Percentiles rank a stretch among this genome's conserved stretches.
These are phyloP conservation scores for Clarias platycephalus DNA, from an alignment of 2,797 vertebrate species.

Conservation along the genomic window DNA sequence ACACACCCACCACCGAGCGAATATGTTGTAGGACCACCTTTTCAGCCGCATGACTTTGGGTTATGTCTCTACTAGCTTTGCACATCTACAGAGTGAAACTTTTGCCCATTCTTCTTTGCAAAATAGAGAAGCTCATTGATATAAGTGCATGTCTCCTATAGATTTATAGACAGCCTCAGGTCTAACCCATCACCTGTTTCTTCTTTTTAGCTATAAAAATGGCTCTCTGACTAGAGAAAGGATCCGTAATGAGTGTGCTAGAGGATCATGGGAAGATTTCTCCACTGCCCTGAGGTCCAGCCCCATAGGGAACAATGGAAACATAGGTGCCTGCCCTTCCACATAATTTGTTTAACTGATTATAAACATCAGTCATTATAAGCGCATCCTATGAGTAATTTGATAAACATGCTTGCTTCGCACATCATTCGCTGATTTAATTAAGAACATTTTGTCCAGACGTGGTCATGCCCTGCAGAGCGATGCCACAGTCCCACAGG, in stretches of 20 bases:
- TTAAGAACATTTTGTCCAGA: slow-evolving; percentile 11
- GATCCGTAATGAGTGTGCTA: slow-evolving; percentile 79
- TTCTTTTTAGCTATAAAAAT: slow-evolving; percentile 87
- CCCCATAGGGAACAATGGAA: slow-evolving; percentile 82
- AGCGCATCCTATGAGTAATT: slow-evolving; percentile 11
- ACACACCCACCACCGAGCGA: too few relatives aligned
- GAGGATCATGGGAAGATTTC: slow-evolving; percentile 87
- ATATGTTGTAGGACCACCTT: too few relatives aligned
- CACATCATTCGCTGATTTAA: slow-evolving; percentile 26
- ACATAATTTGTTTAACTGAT: not conserved
- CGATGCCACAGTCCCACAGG: slow-evolving; percentile 21
- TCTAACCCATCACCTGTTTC: slow-evolving; percentile 1
- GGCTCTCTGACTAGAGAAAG: slow-evolving; percentile 90
- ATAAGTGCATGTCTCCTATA: too few relatives aligned
- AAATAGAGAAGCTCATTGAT: too few relatives aligned
- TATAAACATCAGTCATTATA: slow-evolving; percentile 16
- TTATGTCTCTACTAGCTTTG: too few relatives aligned
- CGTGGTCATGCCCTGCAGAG: slow-evolving; percentile 12
- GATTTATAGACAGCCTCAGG: not conserved
- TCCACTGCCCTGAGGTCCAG: slow-evolving; percentile 78
- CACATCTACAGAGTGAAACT: too few relatives aligned
- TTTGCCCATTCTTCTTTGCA: too few relatives aligned
- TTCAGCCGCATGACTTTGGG: too few relatives aligned
- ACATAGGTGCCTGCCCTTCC: slow-evolving; percentile 76
- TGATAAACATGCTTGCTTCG: slow-evolving; percentile 28